Base-by-base conservation (phyloP, 2,888 invertebrate genomes). In the Rhimphoctona megacephalus region DNA sequence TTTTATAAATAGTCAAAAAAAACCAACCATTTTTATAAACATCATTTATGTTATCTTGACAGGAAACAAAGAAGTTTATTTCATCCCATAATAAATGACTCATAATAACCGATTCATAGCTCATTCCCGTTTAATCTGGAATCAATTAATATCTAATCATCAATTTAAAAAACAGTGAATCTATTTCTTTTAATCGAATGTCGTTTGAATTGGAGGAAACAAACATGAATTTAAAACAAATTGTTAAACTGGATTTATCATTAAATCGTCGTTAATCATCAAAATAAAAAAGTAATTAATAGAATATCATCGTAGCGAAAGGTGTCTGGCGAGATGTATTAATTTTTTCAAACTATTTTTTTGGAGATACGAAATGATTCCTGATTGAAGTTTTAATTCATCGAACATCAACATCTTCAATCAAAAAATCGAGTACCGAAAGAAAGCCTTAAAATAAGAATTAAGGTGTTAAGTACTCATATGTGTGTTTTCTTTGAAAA, bases 81-180 rank as follows among this genome's bases (percentile, higher is more conserved):
- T 49, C 49, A 33, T 39, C 49, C 17, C 43, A 43, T 69, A 69
- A 69, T 69, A 22, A 69, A 69, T 43, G 69, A 54, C 54, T 61
- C 14, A 17, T 61, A 30, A 61, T 7, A 17, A 17, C 17, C 30
- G 61, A 61, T 30, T 61, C 61, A 30, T 61, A 30, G 61, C 61
- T 61, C 61, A 61, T 61, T 70, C 30, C 2, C 46, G 11, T 30
- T 19, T 30, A 30, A 49, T 70, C 33, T 49, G 9, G 19, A n/a
- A 39, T 22, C 39, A 49, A 30, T 19, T 9, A 49, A 49, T 49
- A 25, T 70, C 30, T 30, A 49, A 70, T 49, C 17, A 22, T 19
- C 49, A 49, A 70, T 61, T 61, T 49, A 70, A 70, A 70, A 49
- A 49, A 8, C 30, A 70, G 70, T 49, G 49, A 70, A 70, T 70